Evolutionary conservation across 2,113 vertebrate species (phyloP).

Genomic region (Stercorarius parasiticus): DNA sequence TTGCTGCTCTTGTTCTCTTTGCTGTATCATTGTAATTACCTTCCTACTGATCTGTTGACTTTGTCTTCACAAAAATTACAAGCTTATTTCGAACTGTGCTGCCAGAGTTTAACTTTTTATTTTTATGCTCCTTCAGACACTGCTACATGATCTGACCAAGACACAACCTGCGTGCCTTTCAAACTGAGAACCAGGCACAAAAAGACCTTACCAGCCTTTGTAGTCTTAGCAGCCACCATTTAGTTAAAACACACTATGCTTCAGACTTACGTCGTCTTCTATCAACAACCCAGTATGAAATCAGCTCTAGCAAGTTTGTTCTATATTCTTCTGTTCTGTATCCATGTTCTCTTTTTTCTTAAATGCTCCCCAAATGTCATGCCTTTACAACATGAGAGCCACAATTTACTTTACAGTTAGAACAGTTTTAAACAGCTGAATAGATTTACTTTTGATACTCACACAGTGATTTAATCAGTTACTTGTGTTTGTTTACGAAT

Average conservation of each 20-base stretch:
- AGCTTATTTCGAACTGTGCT: neutral
- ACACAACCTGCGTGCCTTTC: neutral
- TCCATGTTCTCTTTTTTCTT: neutral
- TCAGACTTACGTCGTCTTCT: neutral
- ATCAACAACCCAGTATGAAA: neutral
- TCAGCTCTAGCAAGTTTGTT: neutral
- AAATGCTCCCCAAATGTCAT: neutral
- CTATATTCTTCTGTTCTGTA: neutral
- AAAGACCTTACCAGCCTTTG: neutral
- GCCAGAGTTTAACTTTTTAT: neutral
- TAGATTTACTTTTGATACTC: neutral
- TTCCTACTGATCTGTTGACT: neutral
- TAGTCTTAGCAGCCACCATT: neutral
- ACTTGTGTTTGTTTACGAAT: slow-evolving; percentile 10
- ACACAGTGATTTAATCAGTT: slow-evolving; percentile 13
- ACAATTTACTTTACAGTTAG: neutral
- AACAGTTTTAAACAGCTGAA: slow-evolving; percentile 17
- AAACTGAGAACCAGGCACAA: neutral
- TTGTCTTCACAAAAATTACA: neutral
- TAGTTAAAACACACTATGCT: neutral
- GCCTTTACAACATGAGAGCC: neutral
- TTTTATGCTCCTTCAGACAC: neutral
- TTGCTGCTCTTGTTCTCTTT: neutral
- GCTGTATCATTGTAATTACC: neutral
- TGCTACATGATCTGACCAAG: neutral